Evolutionary conservation across 1,140 invertebrate genomes (phyloP).

Genomic region (Drosophila orena): DNA sequence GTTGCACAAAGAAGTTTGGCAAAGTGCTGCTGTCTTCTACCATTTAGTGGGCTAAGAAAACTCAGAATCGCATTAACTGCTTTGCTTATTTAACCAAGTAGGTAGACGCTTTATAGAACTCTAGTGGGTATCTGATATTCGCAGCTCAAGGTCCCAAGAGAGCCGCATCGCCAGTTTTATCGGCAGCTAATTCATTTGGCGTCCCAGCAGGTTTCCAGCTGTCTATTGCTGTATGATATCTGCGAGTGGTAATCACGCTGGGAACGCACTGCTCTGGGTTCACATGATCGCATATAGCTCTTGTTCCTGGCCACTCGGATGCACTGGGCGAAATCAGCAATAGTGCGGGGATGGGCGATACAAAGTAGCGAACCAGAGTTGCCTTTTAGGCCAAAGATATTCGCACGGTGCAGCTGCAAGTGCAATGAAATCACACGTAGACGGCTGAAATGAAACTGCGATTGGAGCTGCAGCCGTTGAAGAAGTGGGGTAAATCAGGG

Average conservation of each 20-base stretch:
- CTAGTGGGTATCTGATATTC: neutral
- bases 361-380: neutral
- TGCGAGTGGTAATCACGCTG: slow-evolving; percentile 77
- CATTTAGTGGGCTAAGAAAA: no score
- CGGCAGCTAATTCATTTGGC: slow-evolving; percentile 74
- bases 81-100: no score
- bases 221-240: slow-evolving; percentile 51
- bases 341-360: no score
- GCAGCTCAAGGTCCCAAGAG: neutral
- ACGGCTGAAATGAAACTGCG: slow-evolving; percentile 35
- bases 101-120: no score
- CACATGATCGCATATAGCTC: slow-evolving; percentile 43
- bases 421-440: slow-evolving; percentile 80
- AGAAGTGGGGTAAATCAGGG: neutral
- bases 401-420: slow-evolving; percentile 29
- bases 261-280: slow-evolving; percentile 58
- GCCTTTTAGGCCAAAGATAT: neutral
- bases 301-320: slow-evolving; percentile 51
- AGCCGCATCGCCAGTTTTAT: slow-evolving; percentile 26
- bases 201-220: slow-evolving; percentile 71
- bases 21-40: no score
- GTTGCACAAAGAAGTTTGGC: no score
- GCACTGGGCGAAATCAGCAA: neutral
- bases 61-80: no score
- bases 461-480: neutral